Percentiles rank a stretch among this genome's conserved stretches.
These are phyloP conservation scores for Channa argus DNA, from an alignment of 2,113 vertebrate genomes.

Conservation along the genomic window DNA sequence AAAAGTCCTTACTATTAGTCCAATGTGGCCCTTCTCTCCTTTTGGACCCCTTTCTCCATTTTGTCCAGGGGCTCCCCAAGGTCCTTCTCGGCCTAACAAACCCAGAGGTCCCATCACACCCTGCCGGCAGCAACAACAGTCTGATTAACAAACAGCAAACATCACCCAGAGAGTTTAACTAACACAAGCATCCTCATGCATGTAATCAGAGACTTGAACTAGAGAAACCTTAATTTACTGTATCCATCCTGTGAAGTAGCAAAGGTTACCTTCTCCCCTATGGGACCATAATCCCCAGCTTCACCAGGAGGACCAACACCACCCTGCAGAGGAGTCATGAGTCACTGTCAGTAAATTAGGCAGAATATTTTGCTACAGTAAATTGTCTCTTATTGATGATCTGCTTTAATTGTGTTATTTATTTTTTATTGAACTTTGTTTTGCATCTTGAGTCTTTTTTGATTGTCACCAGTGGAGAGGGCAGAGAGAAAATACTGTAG, in stretches of 20 bases:
- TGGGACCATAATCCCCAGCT: conserved; percentile 79
- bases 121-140: conserved; percentile 68
- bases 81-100: conserved; percentile 81
- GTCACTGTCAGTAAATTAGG: no score
- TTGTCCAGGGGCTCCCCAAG: conserved; percentile 79
- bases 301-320: conserved; percentile 81
- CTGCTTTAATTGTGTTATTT: no score
- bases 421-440: no score
- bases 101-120: conserved; percentile 83
- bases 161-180: not conserved
- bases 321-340: conserved; percentile 71
- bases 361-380: no score
- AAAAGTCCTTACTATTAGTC: conserved; percentile 80
- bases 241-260: no score
- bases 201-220: not conserved
- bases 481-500: no score
- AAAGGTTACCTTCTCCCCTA: conserved; percentile 83
- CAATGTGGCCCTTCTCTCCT: conserved; percentile 86
- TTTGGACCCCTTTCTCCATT: conserved; percentile 81
- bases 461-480: no score
- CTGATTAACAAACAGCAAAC: not conserved
- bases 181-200: not conserved
- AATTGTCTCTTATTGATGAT: no score
- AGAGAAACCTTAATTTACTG: not conserved
- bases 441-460: no score